Evolutionary conservation across 2,113 vertebrate genomes (phyloP).

Genomic region (Crocuta crocuta): DNA sequence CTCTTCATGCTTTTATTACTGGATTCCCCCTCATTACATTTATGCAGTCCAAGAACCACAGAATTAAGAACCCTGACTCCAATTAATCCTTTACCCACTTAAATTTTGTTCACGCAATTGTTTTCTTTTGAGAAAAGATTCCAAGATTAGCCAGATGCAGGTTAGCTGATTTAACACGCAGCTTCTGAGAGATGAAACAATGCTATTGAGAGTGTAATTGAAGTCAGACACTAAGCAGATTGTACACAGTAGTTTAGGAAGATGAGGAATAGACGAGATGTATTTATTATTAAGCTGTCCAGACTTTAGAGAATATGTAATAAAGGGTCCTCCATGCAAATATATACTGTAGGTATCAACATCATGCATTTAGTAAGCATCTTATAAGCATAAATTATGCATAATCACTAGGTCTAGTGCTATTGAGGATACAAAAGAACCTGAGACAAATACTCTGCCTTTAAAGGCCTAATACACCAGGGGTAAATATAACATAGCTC

Average conservation of each 20-base stretch:
- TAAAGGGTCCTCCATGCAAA: constrained; percentile 39
- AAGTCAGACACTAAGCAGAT: constrained; percentile 62
- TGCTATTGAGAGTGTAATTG: constrained; percentile 64
- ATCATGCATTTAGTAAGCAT: constrained; percentile 52
- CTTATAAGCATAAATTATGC: constrained; percentile 53
- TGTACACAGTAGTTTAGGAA: constrained; percentile 17
- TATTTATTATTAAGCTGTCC: constrained; percentile 46
- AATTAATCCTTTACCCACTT: constrained; percentile 53
- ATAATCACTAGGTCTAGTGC: constrained; percentile 8
- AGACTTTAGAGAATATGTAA: constrained; percentile 8
- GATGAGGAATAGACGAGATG: constrained; percentile 47
- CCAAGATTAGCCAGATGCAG: constrained; percentile 43
- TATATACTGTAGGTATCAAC: constrained; percentile 24
- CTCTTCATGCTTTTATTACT: background rate
- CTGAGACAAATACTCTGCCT: constrained; percentile 4
- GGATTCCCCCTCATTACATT: background rate
- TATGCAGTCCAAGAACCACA: constrained; percentile 20
- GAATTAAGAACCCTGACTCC: constrained; percentile 42
- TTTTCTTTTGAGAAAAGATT: constrained; percentile 65
- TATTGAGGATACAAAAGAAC: background rate
- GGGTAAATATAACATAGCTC: background rate
- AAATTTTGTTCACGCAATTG: constrained; percentile 50
- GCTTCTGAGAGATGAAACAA: constrained; percentile 46
- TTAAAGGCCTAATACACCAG: background rate
- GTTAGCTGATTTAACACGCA: constrained; percentile 51